Evolutionary conservation across 2,888 invertebrate genomes (phyloP).

Genomic region (Argyra leucocephala): DNA sequence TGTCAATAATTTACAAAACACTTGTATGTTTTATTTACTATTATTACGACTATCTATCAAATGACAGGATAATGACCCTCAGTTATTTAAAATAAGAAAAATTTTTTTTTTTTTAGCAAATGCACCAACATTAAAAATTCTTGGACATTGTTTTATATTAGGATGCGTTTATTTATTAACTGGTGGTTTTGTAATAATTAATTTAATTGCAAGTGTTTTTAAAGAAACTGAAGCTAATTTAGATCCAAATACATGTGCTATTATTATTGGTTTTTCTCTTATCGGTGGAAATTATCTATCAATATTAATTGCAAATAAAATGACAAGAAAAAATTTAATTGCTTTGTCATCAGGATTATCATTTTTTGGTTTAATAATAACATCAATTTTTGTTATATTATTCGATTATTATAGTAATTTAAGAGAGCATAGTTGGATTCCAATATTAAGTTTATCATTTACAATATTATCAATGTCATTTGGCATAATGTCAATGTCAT

Average conservation of each 20-base stretch:
- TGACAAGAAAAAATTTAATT: slow-evolving; percentile 21
- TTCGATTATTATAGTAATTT: slow-evolving; percentile 14
- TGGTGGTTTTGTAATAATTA: slow-evolving; percentile 23
- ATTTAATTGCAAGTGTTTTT: slow-evolving; percentile 23
- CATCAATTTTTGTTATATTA: slow-evolving; percentile 19
- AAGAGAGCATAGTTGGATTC: slow-evolving; percentile 22
- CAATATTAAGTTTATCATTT: slow-evolving; percentile 19
- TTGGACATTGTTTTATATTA: slow-evolving; percentile 8
- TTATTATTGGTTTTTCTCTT: slow-evolving; percentile 22
- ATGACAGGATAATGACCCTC: too few species aligned
- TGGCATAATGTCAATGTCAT: slow-evolving; percentile 22
- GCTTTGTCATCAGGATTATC: slow-evolving; percentile 18
- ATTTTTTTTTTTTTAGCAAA: not conserved
- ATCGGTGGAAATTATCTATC: slow-evolving; percentile 23
- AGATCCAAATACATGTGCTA: slow-evolving; percentile 22
- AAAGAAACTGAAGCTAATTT: slow-evolving; percentile 20
- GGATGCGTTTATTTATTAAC: slow-evolving; percentile 18
- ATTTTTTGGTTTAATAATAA: slow-evolving; percentile 15
- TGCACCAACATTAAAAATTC: not conserved
- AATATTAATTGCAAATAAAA: slow-evolving; percentile 20
- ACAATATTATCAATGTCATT: slow-evolving; percentile 13
- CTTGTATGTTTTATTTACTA: too few species aligned
- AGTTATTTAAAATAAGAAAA: too few species aligned
- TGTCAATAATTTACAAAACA: too few species aligned
- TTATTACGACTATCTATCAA: too few species aligned